Conservation (phyloP, 2,113 vertebrate genomes). For the Alethe castanea region DNA sequence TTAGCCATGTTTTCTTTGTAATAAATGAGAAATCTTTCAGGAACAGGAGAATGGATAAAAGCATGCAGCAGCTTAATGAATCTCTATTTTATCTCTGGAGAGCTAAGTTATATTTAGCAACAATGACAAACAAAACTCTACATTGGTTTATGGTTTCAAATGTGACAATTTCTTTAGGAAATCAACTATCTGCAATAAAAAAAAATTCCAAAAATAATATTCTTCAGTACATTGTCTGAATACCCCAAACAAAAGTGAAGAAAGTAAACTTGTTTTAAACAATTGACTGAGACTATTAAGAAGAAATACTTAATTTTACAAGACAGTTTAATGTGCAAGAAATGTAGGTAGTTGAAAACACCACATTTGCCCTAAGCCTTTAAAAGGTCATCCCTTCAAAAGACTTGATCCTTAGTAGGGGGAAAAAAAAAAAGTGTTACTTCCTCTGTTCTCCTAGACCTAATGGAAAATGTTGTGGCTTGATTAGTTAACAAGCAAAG, state of each 20-base stretch:
- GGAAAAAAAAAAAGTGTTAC: background rate
- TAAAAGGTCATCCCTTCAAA: background rate
- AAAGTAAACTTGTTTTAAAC: background rate
- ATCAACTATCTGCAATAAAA: background rate
- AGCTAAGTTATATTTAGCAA: slow-evolving; percentile 30
- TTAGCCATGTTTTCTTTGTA: slow-evolving; percentile 60
- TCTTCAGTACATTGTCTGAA: background rate
- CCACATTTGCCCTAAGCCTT: background rate
- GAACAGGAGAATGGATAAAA: slow-evolving; percentile 29
- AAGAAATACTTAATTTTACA: background rate
- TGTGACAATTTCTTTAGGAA: background rate
- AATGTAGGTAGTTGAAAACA: background rate
- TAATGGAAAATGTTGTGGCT: background rate
- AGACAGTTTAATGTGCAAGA: background rate
- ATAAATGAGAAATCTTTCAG: slow-evolving; percentile 63
- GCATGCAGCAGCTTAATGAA: slow-evolving; percentile 16
- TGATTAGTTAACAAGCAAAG: background rate
- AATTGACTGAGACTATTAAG: background rate
- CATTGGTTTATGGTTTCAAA: background rate
- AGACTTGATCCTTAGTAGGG: background rate
- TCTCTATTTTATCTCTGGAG: slow-evolving; percentile 43
- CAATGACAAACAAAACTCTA: background rate
- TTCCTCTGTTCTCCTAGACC: background rate
- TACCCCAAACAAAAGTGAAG: background rate
- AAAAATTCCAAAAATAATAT: background rate